These are phyloP conservation scores for Virgularia gustaviana DNA, from an alignment of 92 coral and sea anemone species.

Conservation along the genomic window DNA sequence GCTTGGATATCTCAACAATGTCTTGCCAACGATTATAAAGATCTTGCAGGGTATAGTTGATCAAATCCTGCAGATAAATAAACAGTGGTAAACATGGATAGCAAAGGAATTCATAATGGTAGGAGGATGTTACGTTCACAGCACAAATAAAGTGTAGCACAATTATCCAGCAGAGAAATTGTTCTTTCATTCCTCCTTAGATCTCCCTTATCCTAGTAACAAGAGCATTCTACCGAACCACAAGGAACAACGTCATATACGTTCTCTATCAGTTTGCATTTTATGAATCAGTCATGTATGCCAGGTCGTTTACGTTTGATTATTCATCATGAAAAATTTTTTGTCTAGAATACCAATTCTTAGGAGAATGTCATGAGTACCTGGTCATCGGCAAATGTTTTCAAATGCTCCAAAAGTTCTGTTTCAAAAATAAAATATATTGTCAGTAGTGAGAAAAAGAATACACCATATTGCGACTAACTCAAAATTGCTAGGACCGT, in stretches of 20 bases:
- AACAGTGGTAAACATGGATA: not conserved
- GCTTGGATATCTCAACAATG: conserved; percentile 61
- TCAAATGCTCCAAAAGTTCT: conserved; percentile 71
- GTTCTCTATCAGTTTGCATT: no score
- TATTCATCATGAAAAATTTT: no score
- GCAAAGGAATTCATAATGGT: not conserved
- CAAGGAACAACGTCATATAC: conserved; percentile 26
- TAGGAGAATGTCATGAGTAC: conserved; percentile 44
- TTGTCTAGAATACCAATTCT: no score
- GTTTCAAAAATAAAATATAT: conserved; percentile 10
- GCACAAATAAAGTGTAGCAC: not conserved
- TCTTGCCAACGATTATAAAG: conserved; percentile 70
- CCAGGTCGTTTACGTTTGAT: no score
- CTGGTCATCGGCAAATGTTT: conserved; percentile 63
- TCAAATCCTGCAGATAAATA: conserved; percentile 59
- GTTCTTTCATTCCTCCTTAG: no score
- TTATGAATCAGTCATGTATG: no score
- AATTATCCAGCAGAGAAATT: no score
- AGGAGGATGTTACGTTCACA: not conserved
- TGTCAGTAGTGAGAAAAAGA: not conserved
- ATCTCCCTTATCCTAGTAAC: no score
- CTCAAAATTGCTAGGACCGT: no score
- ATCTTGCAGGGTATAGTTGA: conserved; percentile 59
- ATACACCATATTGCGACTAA: not conserved
- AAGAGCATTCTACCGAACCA: no score